Evolutionary conservation across 2,113 vertebrate genomes (phyloP).

Genomic region (cattle (Bos taurus)): DNA sequence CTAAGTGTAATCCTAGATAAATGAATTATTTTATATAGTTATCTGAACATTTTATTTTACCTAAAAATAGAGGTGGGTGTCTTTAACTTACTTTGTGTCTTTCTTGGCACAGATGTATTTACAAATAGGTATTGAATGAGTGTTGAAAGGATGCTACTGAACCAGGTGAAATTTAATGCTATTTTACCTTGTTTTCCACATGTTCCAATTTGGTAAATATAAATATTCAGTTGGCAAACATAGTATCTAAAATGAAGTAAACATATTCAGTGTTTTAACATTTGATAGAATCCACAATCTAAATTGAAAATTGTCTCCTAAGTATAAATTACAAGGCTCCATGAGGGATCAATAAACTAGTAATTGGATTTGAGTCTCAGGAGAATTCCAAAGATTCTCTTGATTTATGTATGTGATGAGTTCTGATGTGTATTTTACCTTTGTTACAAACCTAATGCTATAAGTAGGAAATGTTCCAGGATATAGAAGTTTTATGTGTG

Average conservation of each 20-base stretch:
- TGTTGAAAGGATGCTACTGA: not conserved
- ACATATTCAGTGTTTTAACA: not conserved
- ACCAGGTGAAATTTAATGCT: not conserved
- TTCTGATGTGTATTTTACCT: slow-evolving; percentile 8
- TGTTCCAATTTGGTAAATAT: not conserved
- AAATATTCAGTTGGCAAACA: not conserved
- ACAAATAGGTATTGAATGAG: not conserved
- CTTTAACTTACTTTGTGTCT: not conserved
- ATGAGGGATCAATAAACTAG: slow-evolving; percentile 39
- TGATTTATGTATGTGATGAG: not conserved
- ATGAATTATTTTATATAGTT: not conserved
- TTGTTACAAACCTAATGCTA: not conserved
- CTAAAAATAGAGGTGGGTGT: not conserved
- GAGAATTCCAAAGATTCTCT: not conserved
- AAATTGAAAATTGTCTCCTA: slow-evolving; percentile 16
- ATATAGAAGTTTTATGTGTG: slow-evolving; percentile 1
- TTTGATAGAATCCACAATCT: not conserved
- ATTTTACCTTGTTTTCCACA: not conserved
- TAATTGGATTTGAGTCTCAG: slow-evolving; percentile 54
- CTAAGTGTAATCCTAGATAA: not conserved
- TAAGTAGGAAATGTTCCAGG: not conserved
- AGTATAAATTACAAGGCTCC: not conserved
- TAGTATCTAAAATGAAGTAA: not conserved
- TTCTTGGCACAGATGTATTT: not conserved
- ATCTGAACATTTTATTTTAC: not conserved